phyloP scores from a whole-genome alignment of 1,140 invertebrate species.

The Drosophila pachea region DNA sequence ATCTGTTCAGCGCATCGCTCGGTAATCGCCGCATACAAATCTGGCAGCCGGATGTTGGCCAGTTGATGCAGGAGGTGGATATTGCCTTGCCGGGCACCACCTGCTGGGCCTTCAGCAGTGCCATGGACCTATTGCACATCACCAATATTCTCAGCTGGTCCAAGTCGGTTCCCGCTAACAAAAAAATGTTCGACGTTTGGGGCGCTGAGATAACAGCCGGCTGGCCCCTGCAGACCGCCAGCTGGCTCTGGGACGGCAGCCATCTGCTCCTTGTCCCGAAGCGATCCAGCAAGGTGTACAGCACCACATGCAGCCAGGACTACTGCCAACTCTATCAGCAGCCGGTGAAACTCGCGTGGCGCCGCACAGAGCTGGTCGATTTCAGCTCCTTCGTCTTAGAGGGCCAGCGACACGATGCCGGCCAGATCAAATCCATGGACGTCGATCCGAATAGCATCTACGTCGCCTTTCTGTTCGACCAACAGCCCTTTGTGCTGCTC shows the following conservation, averaged over 20 bases:
- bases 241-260: constrained; percentile 25
- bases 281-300: constrained; percentile 3
- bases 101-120: constrained; percentile 3
- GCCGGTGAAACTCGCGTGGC: background rate
- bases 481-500: constrained; percentile 34
- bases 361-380: background rate
- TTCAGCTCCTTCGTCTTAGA: background rate
- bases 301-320: background rate
- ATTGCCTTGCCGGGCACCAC: background rate
- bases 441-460: constrained; percentile 32
- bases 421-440: constrained; percentile 10
- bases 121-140: background rate
- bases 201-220: background rate
- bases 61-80: background rate
- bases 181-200: background rate
- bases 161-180: too few relatives aligned
- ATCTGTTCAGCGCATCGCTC: constrained; percentile 3
- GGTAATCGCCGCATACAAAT: constrained; percentile 6
- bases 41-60: background rate
- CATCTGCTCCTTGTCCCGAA: constrained; percentile 23
- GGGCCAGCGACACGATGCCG: background rate
- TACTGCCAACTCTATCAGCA: too few relatives aligned
- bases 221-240: constrained; percentile 28
- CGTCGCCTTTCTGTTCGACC: constrained; percentile 38
- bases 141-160: background rate